Conservation (phyloP, 2,888 invertebrate genomes). For the Mantis religiosa region DNA sequence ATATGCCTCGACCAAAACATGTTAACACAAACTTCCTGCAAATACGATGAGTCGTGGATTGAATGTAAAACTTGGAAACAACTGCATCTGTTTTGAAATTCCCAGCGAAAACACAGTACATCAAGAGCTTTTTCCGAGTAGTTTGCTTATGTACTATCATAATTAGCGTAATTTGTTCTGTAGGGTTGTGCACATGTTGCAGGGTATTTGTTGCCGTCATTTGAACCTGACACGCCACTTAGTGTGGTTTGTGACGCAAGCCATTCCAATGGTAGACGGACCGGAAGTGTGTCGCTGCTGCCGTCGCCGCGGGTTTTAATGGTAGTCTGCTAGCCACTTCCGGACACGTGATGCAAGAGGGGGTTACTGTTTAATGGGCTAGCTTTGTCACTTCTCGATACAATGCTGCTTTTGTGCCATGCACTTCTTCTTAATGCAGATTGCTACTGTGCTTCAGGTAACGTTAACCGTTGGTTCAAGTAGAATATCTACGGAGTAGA, state of each 20-base stretch:
- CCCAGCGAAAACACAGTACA: not conserved
- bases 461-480: too few species aligned
- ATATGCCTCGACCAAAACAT: too few species aligned
- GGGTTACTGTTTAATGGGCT: not conserved
- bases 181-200: not conserved
- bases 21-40: too few species aligned
- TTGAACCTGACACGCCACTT: not conserved
- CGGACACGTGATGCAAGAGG: not conserved
- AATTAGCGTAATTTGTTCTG: not conserved
- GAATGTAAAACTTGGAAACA: too few species aligned
- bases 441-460: not conserved
- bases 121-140: not conserved
- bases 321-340: not conserved
- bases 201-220: not conserved
- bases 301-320: not conserved
- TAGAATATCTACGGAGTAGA: too few species aligned
- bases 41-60: too few species aligned
- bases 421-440: not conserved
- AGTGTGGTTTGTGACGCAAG: not conserved
- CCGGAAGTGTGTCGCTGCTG: not conserved
- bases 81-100: too few species aligned
- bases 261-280: not conserved
- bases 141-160: not conserved
- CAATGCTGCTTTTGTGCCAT: not conserved
- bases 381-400: not conserved